Base-by-base conservation (phyloP, 1,140 invertebrate genomes). In the Oryctes rhinoceros region DNA sequence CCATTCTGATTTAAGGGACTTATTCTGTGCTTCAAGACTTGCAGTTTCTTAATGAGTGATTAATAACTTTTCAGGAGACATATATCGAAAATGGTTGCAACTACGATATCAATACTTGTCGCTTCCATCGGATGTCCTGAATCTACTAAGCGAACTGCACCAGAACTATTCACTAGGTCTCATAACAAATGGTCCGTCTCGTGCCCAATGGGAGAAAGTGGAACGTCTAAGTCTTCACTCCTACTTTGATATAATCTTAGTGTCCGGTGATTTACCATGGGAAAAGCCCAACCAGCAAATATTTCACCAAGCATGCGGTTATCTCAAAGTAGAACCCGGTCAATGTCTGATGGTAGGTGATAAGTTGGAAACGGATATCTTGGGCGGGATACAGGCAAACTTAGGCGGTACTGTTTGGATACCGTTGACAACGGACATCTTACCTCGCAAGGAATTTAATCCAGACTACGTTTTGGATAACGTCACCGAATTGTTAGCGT, bases 171-270 rank as follows among this genome's bases (percentile, higher is more conserved):
- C 92, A 78, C 87, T 96, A 80, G 94, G 92, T 71, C 88, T 96
- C 80, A 95, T 96, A 84, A 95, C 94, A 76, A 96, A 96, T 87
- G 95, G 95, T 10, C 93, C 95, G 1, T 95, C 95, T 24, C 91
- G 92, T 59, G 92, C 94, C 10, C 95, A 97, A 88, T 96, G 95
- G 94, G 95, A 96, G 89, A 96, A 97, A 88, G 90, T 96, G 37
- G 88, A 91, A 59, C 90, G 91, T 65, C 88, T 95, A 79, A 90
- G 91, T 13, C 88, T 95, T 1, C 88, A 90, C 76, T 90, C 91
- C 76, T 94, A 92, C 87, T 96, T 96, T 87, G 94, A 96, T 86
- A 90, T 92, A 80, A 92, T 96, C 80, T 88, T 96, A 47, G 93
- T 96, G 11, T 95, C 94, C 37, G 94, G 94, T 7, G 95, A 96